A percentile compares a stretch with the other conserved stretches of the same genome.
Evolutionary conservation across 2,888 invertebrate species (phyloP).

Genomic region (Catocala sponsa): DNA sequence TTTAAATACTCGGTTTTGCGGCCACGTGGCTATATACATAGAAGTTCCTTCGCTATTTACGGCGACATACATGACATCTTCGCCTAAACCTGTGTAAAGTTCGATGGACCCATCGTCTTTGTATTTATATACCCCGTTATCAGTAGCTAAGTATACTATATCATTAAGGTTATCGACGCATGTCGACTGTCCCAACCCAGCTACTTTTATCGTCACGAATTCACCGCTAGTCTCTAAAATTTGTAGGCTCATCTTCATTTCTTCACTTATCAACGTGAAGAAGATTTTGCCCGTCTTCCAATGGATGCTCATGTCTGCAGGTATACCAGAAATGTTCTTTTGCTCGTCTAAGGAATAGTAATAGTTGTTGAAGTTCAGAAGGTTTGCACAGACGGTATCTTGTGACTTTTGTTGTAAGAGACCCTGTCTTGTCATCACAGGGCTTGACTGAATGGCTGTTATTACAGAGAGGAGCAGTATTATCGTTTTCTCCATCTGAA

Average conservation of each 20-base stretch:
- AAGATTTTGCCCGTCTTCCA: slow-evolving; percentile 79
- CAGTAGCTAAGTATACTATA: slow-evolving; percentile 79
- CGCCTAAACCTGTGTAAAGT: slow-evolving; percentile 72
- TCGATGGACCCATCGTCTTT: slow-evolving; percentile 73
- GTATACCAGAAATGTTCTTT: slow-evolving; percentile 71
- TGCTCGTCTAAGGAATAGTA: slow-evolving; percentile 66
- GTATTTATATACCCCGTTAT: slow-evolving; percentile 83
- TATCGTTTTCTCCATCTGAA: slow-evolving; percentile 69
- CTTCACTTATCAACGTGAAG: slow-evolving; percentile 77
- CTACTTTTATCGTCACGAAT: slow-evolving; percentile 71
- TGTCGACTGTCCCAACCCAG: slow-evolving; percentile 79
- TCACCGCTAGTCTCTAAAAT: slow-evolving; percentile 70
- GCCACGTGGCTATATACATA: slow-evolving; percentile 83
- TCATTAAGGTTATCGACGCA: slow-evolving; percentile 83
- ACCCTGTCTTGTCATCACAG: slow-evolving; percentile 69
- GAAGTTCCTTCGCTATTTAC: slow-evolving; percentile 68
- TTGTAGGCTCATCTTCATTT: slow-evolving; percentile 80
- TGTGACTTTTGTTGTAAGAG: slow-evolving; percentile 55
- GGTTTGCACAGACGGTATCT: slow-evolving; percentile 62
- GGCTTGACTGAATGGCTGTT: slow-evolving; percentile 51
- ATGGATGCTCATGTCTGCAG: slow-evolving; percentile 79
- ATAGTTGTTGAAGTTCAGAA: slow-evolving; percentile 72
- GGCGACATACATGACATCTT: slow-evolving; percentile 82
- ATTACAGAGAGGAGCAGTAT: slow-evolving; percentile 55
- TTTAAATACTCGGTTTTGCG: slow-evolving; percentile 78